Percentiles rank a stretch among this genome's conserved stretches.
phyloP scores from a whole-genome alignment of 2,888 invertebrate species.

The Helicoverpa assulta region DNA sequence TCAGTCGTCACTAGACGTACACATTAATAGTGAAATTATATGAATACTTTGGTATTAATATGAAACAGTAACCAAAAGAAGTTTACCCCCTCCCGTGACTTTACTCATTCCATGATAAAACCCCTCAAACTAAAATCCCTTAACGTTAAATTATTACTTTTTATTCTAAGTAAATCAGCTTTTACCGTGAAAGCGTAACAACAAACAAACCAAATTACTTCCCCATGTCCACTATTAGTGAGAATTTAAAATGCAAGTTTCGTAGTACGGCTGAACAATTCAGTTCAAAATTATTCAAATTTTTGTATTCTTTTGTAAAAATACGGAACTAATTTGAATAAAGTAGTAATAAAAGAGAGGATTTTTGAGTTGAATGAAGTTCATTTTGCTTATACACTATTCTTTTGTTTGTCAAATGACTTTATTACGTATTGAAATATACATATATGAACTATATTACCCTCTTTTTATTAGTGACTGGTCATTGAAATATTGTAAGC shows the following conservation, averaged over 20 bases:
- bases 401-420: not conserved
- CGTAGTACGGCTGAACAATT: not conserved
- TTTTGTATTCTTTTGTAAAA: constrained; percentile 14
- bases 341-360: not conserved
- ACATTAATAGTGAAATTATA: too few relatives aligned
- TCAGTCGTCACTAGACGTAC: too few relatives aligned
- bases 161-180: too few relatives aligned
- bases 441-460: too few relatives aligned
- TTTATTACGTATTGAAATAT: not conserved
- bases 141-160: too few relatives aligned
- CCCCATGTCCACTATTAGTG: not conserved
- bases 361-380: not conserved
- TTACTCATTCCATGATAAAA: too few relatives aligned
- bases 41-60: too few relatives aligned
- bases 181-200: not conserved
- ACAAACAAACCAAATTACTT: not conserved
- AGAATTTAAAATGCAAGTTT: constrained; percentile 14
- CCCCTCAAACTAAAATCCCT: too few relatives aligned
- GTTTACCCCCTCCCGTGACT: too few relatives aligned
- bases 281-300: not conserved
- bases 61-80: too few relatives aligned
- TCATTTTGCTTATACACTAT: not conserved
- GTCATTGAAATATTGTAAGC: too few relatives aligned
- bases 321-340: constrained; percentile 15
- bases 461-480: too few relatives aligned